Evolutionary conservation across 2,888 invertebrate species (phyloP), one percentile per base, ranked within the genome.

Genomic region (Drosophila helvetica): DNA sequence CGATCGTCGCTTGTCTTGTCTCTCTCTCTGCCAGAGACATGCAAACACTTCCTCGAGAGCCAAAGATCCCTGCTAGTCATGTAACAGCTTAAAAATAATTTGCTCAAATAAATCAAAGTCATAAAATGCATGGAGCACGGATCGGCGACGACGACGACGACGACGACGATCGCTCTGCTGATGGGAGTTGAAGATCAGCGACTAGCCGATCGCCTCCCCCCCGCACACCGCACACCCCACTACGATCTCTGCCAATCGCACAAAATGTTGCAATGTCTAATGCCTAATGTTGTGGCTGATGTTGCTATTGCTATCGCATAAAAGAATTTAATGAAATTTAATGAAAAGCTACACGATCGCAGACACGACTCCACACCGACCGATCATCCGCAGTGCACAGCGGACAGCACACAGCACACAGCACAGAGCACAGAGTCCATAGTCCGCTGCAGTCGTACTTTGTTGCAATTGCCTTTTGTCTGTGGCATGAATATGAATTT

Each of bases 261-360:
- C 27, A 55, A 59, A 56, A 54, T 68, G 68, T 74, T 67, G 82
- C 79, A 75, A 77, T 74, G 69, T 43, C 42, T 69, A 61, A 64
- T 75, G 38, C 38, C 38, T 38, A 38, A 38, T 38, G 38, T 38
- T 38, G 62, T 64, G 57, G 65, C 51, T 53, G 52, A 47, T 66
- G 53, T 56, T 54, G 22, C 60, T 81, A 38, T 85, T 88, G 86
- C 73, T 76, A 86, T 83, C 86, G 84, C 89, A 86, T 82, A 80
- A 82, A 85, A 88, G 89, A 88, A 88, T 84, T 88, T 88, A 88
- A 88, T 88, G 86, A 79, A 86, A 80, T 83, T 83, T 82, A 87
- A 88, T 88, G 84, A 89, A 88, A 89, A 74, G 88, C 79, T 88
- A 85, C 84, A 78, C 86, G 84, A 81, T 77, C 70, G 60, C 77